A percentile compares a stretch with the other conserved stretches of the same genome.
phyloP scores from a whole-genome alignment of 2,113 vertebrate species.

The Oenanthe oenanthe region DNA sequence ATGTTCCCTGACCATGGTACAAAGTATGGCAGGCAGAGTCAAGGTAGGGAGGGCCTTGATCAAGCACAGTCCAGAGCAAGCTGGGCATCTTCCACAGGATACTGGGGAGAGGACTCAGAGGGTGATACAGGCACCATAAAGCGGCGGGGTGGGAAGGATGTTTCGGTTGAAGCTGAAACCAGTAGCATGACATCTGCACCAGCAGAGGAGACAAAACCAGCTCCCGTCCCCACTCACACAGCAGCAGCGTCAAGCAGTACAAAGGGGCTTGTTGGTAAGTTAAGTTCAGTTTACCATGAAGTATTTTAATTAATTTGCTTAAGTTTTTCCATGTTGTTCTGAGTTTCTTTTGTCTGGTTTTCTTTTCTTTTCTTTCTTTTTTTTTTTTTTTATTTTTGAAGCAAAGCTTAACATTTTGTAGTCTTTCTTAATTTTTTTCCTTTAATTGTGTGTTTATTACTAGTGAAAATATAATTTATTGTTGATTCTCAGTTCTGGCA shows the following conservation, averaged over 20 bases:
- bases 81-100: conserved; percentile 94
- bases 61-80: conserved; percentile 92
- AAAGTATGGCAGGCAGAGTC: conserved; percentile 79
- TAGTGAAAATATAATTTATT: not conserved
- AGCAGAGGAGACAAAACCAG: conserved; percentile 88
- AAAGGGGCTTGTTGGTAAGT: conserved; percentile 89
- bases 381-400: not conserved
- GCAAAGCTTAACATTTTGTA: not conserved
- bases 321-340: not conserved
- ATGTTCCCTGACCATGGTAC: conserved; percentile 80
- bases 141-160: conserved; percentile 93
- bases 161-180: conserved; percentile 87
- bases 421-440: not conserved
- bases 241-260: conserved; percentile 78
- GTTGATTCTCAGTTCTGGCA: not conserved
- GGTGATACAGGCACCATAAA: conserved; percentile 98
- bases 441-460: not conserved
- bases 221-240: conserved; percentile 82
- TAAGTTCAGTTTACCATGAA: not conserved
- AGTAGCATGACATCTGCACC: conserved; percentile 85
- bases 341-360: not conserved
- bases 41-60: conserved; percentile 81
- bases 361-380: no score
- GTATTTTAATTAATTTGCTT: not conserved
- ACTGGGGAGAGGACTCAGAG: conserved; percentile 97